Percentiles rank a stretch among this genome's conserved stretches.
Evolutionary conservation across 2,888 invertebrate species (phyloP).

Genomic region (Nephrotoma guestfalica): DNA sequence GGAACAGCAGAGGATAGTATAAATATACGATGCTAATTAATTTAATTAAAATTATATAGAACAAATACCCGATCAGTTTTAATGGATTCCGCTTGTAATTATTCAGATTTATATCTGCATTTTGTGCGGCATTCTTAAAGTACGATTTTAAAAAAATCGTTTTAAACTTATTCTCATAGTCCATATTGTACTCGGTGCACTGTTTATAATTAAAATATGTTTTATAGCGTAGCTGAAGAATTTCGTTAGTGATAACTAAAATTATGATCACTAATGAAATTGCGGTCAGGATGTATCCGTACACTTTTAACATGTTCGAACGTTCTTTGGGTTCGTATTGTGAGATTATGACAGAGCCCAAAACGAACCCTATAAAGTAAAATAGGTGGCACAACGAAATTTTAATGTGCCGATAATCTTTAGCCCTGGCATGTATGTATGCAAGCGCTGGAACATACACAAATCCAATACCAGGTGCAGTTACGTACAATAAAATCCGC

Average conservation of each 20-base stretch:
- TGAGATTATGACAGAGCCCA: background rate
- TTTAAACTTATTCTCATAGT: background rate
- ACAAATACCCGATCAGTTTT: background rate
- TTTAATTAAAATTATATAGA: background rate
- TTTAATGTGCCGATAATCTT: background rate
- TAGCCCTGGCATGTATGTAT: background rate
- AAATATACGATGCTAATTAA: background rate
- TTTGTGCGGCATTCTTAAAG: background rate
- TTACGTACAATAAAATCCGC: background rate
- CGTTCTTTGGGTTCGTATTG: background rate
- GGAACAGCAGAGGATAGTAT: background rate
- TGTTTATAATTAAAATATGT: background rate
- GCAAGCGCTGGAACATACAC: background rate
- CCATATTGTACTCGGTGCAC: background rate
- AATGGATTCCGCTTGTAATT: background rate
- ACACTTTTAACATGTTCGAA: background rate
- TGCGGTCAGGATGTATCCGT: background rate
- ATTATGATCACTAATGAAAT: background rate
- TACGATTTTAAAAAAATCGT: background rate
- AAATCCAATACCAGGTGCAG: background rate
- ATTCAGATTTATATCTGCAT: background rate
- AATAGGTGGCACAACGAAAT: background rate
- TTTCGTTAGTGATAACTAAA: background rate
- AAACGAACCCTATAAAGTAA: background rate
- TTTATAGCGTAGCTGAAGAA: background rate